Base-by-base conservation (phyloP, 2,113 vertebrate genomes). In the Pseudopipra pipra region DNA sequence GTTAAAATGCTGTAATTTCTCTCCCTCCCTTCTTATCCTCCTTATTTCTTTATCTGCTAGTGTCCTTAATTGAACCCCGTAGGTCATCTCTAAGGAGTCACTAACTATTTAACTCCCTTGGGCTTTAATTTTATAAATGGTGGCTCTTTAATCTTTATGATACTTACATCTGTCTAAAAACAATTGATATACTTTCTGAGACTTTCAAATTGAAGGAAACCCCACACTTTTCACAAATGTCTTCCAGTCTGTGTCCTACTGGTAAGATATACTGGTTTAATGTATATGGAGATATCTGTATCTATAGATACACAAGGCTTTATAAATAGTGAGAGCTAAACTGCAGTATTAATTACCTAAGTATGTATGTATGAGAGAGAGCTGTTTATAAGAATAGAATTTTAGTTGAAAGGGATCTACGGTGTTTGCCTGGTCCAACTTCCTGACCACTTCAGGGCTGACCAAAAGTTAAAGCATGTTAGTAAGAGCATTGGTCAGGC, bases 91-190 rank as follows among this genome's bases (percentile, higher is more conserved):
- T 44, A 77, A 81, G 41, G 43, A 66, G 27, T 63, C 37, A 37
- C 35, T 28, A 41, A 39, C 58, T 1, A 0, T 75, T 88, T 68
- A 72, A 72, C 82, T 87, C 39, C 52, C 9, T 7, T 81, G 47
- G 72, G 11, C 21, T 91, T 73, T 78, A 85, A 66, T 84, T 94
- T 95, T 73, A 39, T 78, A 89, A 93, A 54, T 91, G 62, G 28
- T 75, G 22, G 2, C 39, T 90, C 35, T 86, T 70, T 35, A 66
- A 55, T 80, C 28, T 73, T 7, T 21, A 9, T 44, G 23, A 77
- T 72, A 54, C 4, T 4, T 55, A 4, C 5, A 6, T 75, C 41
- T 77, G 28, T 79, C 71, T 90, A 23, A 82, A 85, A 90, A 3
- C 20, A 70, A 23, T 37, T 78, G 33, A 24, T 37, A 62, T 73